Percentiles rank a stretch among this genome's conserved stretches.
These are phyloP conservation scores for Pammene fasciana DNA, from an alignment of 2,888 invertebrate genomes.

Conservation along the genomic window DNA sequence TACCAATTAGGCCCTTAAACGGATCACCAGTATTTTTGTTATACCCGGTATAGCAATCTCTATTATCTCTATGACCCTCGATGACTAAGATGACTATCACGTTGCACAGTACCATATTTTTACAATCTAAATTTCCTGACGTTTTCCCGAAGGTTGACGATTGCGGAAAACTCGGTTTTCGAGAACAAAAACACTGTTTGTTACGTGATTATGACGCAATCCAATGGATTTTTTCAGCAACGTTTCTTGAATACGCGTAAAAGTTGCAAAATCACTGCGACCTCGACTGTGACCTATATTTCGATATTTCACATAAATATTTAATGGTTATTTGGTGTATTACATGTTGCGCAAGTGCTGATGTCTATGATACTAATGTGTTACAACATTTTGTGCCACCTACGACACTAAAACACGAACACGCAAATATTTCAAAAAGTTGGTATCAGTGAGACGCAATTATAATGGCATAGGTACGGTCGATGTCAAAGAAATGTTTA, in stretches of 20 bases:
- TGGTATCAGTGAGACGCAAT: background rate
- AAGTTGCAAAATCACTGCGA: conserved; percentile 22
- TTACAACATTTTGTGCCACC: conserved; percentile 1
- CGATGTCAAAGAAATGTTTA: too few relatives aligned
- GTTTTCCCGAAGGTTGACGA: conserved; percentile 22
- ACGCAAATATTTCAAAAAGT: background rate
- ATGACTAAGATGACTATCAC: too few relatives aligned
- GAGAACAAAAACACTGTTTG: conserved; percentile 18
- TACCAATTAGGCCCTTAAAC: too few relatives aligned
- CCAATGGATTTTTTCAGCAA: conserved; percentile 12
- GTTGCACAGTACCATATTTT: background rate
- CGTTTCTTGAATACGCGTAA: conserved; percentile 22
- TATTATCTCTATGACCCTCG: too few relatives aligned
- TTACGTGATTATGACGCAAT: conserved; percentile 23
- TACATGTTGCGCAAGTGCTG: conserved; percentile 23
- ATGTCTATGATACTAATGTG: conserved; percentile 6
- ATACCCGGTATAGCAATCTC: too few relatives aligned
- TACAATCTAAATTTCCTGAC: conserved; percentile 14
- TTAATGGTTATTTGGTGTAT: conserved; percentile 9
- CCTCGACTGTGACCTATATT: conserved; percentile 33
- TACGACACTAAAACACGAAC: conserved; percentile 7
- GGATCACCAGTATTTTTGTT: too few relatives aligned
- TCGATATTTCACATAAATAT: conserved; percentile 28
- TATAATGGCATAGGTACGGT: too few relatives aligned
- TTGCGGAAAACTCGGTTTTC: conserved; percentile 30